Base-by-base conservation (phyloP, 2,888 invertebrate genomes). In the Papilio protenor region DNA sequence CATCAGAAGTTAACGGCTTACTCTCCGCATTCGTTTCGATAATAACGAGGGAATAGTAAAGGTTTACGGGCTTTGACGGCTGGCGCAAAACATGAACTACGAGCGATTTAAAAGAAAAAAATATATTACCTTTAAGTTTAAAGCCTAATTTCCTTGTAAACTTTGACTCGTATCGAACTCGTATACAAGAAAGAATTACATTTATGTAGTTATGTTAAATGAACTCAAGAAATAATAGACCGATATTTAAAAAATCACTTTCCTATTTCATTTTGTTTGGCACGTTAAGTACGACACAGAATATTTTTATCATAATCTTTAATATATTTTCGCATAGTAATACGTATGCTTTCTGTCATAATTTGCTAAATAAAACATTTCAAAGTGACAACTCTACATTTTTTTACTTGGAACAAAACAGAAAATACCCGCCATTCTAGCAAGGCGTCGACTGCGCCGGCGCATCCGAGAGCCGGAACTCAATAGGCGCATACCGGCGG, bases 381-480 rank as follows among this genome's bases (percentile, higher is more conserved):
- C 27, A 27, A 33, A 59, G 23, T 23, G 12, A 23, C 23, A 59
- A 23, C 5, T 23, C 18, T n/a, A 3, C n/a, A 40, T 2, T 83
- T 80, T 81, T 82, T 85, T 79, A 83, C 85, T 87, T 86, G 81
- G 27, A 74, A 82, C 84, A 77, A 77, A 80, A 82, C 73, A 79
- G 81, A 81, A 84, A 83, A 85, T 89, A 88, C 89, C 89, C 88
- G 88, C 89, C 89, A 89, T 90, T 89, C 87, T 88, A 86, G 81
- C 84, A 84, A 83, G 85, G 84, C 81, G 85, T 86, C 81, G 82
- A 84, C 66, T 40, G 40, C 88, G 86, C 89, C 64, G 78, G 75
- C 80, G 82, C 83, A 90, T 87, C 88, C 84, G 83, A 88, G 85
- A 91, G 90, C 92, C 92, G 92, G 93, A 93, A 92, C 92, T 90